These are phyloP conservation scores for Ceratoteleas bidentatus DNA, from an alignment of 1,140 invertebrate species.

Conservation along the genomic window DNA sequence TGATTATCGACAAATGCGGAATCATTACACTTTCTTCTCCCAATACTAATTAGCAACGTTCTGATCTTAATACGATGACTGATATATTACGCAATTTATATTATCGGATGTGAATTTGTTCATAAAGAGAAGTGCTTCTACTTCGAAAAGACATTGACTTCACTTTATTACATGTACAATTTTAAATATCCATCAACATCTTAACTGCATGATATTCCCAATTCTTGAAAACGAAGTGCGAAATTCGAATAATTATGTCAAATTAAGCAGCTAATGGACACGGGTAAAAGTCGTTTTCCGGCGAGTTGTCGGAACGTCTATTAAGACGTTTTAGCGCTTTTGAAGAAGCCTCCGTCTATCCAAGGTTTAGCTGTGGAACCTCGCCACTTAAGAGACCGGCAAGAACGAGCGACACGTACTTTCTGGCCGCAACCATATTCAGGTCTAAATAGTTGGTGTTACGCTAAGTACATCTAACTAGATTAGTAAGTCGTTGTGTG, in stretches of 20 bases:
- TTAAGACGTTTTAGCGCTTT: slow-evolving; percentile 79
- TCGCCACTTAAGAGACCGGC: slow-evolving; percentile 55
- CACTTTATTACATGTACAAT: not conserved
- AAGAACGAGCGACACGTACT: slow-evolving; percentile 63
- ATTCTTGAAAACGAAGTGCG: slow-evolving; percentile 32
- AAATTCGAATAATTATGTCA: slow-evolving; percentile 23
- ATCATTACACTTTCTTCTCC: too few species aligned
- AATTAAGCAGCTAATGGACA: slow-evolving; percentile 32
- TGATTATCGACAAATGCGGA: too few species aligned
- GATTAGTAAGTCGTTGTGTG: slow-evolving; percentile 81
- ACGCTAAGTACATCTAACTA: slow-evolving; percentile 81
- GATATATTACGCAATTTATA: too few species aligned
- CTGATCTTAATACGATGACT: too few species aligned
- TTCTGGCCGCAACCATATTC: slow-evolving; percentile 73
- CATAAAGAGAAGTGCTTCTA: too few species aligned
- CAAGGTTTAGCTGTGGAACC: slow-evolving; percentile 43
- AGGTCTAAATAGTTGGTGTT: slow-evolving; percentile 81
- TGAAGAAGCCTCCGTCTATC: slow-evolving; percentile 65
- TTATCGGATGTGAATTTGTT: too few species aligned
- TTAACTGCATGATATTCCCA: slow-evolving; percentile 5
- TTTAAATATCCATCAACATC: slow-evolving; percentile 8
- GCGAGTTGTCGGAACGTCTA: slow-evolving; percentile 43
- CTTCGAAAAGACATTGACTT: too few species aligned
- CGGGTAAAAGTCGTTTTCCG: slow-evolving; percentile 67
- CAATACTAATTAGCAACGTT: too few species aligned